Conservation (phyloP, 1,140 invertebrate species). For the Zaprionus ghesquierei region DNA sequence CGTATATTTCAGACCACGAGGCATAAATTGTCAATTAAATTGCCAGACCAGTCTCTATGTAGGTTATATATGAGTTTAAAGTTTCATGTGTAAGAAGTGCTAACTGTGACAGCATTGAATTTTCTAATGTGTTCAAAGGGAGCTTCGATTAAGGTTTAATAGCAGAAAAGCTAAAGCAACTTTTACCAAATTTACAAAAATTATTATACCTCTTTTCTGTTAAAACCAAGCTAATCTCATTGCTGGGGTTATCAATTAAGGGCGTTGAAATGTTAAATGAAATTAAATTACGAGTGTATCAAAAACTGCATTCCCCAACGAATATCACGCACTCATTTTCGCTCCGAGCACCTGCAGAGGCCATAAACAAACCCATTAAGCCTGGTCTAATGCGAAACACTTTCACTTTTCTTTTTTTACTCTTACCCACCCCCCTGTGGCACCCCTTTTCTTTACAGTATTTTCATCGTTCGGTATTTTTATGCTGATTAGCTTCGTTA, state of each 20-base stretch:
- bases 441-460: not conserved
- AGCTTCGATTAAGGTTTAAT: not conserved
- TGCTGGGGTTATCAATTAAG: not conserved
- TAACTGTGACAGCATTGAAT: not conserved
- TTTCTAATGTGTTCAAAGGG: not conserved
- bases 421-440: too few species aligned
- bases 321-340: slow-evolving; percentile 10
- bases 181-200: not conserved
- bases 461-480: slow-evolving; percentile 45
- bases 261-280: slow-evolving; percentile 24
- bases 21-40: slow-evolving; percentile 36
- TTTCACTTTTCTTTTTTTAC: slow-evolving; percentile 46
- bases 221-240: not conserved
- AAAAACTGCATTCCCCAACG: slow-evolving; percentile 7
- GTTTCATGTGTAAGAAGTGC: not conserved
- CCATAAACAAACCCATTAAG: slow-evolving; percentile 50
- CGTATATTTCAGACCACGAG: not conserved
- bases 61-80: not conserved
- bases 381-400: slow-evolving; percentile 49
- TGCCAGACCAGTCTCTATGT: not conserved
- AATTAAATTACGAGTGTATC: not conserved
- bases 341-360: not conserved
- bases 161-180: not conserved
- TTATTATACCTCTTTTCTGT: not conserved
- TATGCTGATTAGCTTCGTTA: slow-evolving; percentile 78